Evolutionary conservation across 1,140 invertebrate species (phyloP), one percentile per base, ranked within the genome.

Genomic region (Ephestia elutella): DNA sequence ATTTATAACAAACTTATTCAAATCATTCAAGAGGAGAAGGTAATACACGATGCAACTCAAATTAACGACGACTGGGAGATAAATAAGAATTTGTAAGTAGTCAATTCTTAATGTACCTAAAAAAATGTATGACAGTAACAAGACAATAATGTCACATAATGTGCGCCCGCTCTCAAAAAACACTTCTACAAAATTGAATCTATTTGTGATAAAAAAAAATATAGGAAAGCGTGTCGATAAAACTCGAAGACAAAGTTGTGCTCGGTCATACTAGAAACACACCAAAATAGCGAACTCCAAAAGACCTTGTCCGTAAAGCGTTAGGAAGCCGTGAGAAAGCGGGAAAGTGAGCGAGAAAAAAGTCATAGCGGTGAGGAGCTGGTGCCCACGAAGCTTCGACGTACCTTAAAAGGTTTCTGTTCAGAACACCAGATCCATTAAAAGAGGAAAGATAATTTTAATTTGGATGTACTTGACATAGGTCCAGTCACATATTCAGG

Each of bases 381-480:
- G 54, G 35, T 65, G 63, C 65, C 60, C 74, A 69, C 67, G 70
- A 83, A 87, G 83, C 85, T 72, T 58, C 63, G 70, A 88, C 85
- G 68, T 88, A 88, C 85, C 85, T 88, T 75, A 88, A 75, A 50
- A 88, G 82, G 68, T 86, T 86, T 88, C 86, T 87, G 82, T 80
- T 78, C 73, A 65, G 38, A 44, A 82, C 74, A 84, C 79, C 82
- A 79, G 83, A 78, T 82, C 85, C 83, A 75, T 77, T 79, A 79
- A 75, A 80, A 83, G 78, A 84, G 78, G 78, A 84, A 85, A 87
- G 63, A 85, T 57, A 78, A 69, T 65, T 75, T 78, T 74, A 76
- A 75, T 78, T 68, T 71, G 51, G 32, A 60, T 63, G 63, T 13
- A 48, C 54, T 56, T 44, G 54, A 9, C 30, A 2, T 13, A 19